phyloP scores from a whole-genome alignment of 2,797 vertebrate genomes.

The Lacerta bilineata region DNA sequence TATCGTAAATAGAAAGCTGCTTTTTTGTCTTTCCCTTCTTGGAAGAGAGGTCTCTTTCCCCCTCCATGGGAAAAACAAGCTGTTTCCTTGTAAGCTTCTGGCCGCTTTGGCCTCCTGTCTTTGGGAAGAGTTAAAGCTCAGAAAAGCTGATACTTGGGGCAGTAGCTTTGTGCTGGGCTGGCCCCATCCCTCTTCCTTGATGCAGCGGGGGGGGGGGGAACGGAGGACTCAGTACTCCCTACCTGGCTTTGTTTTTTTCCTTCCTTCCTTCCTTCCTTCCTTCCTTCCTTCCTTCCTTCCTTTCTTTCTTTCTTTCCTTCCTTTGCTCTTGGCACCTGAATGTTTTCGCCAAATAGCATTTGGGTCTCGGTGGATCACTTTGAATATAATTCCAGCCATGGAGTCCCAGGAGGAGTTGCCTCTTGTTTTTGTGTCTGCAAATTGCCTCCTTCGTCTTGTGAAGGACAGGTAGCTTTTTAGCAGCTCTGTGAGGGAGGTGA shows the following conservation, averaged over 20 bases:
- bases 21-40: neutral
- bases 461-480: neutral
- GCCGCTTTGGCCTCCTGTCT: neutral
- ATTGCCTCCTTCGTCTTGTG: neutral
- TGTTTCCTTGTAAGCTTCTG: neutral
- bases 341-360: too few species aligned
- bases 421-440: neutral
- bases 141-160: neutral
- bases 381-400: neutral
- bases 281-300: too few species aligned
- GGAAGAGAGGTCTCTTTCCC: neutral
- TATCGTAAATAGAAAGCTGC: too few species aligned
- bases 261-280: neutral
- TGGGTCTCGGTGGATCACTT: too few species aligned
- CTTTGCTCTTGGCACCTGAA: too few species aligned
- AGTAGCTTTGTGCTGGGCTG: neutral
- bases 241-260: too few species aligned
- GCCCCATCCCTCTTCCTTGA: neutral
- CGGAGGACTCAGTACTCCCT: too few species aligned
- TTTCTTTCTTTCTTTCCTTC: too few species aligned
- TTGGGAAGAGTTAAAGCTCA: neutral
- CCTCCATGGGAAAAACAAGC: accelerated
- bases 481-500: neutral
- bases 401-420: neutral
- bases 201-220: too few species aligned